A percentile compares a stretch with the other conserved stretches of the same genome.
phyloP scores from a whole-genome alignment of 2,113 vertebrate species.

The Penelope pileata region DNA sequence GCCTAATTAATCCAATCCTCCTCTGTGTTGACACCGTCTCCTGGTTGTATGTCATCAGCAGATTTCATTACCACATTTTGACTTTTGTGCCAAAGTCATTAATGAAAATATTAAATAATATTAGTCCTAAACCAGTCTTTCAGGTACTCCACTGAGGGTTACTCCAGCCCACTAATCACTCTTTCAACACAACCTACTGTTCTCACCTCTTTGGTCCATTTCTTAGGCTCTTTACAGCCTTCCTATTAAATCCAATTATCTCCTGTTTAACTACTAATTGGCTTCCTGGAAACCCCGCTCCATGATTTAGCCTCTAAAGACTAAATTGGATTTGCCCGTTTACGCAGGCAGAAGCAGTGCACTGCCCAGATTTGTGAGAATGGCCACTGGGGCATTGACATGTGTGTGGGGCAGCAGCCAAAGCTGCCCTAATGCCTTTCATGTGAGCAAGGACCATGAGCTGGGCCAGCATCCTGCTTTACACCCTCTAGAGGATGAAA shows the following conservation, averaged over 20 bases:
- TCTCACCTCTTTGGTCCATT: rapidly evolving
- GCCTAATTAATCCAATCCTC: constrained; percentile 21
- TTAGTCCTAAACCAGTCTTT: neutral
- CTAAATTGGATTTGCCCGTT: neutral
- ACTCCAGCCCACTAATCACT: neutral
- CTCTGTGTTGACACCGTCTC: neutral
- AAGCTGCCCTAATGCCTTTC: neutral
- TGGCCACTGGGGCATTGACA: rapidly evolving
- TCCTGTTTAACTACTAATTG: neutral
- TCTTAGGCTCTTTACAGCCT: neutral
- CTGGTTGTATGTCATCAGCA: neutral
- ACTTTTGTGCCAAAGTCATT: neutral
- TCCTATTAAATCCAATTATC: neutral
- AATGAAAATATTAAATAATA: neutral
- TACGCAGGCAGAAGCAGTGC: neutral
- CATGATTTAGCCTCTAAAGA: neutral
- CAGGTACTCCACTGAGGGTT: neutral
- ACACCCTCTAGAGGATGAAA: neutral
- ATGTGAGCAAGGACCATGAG: rapidly evolving
- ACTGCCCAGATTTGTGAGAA: neutral
- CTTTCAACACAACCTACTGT: neutral
- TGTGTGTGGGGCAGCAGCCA: rapidly evolving
- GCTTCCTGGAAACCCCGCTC: neutral
- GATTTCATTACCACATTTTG: neutral
- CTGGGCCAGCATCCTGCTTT: neutral